Evolutionary conservation across 1,140 invertebrate genomes (phyloP).

Genomic region (Lanistes nyassanus): DNA sequence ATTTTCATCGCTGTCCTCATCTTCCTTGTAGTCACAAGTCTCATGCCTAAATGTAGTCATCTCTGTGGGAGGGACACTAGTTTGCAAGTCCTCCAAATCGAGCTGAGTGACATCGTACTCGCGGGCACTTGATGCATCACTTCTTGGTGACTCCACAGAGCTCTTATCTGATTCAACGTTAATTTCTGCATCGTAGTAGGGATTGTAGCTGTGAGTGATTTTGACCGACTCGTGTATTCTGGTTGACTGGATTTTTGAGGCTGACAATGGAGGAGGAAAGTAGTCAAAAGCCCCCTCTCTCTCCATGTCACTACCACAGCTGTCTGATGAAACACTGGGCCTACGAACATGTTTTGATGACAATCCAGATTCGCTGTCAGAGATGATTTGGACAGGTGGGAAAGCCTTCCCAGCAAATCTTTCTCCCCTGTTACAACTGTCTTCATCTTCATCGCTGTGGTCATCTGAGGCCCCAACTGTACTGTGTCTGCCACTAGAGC

Average conservation of each 20-base stretch:
- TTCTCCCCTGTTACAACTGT: background rate
- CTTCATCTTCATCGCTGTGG: conserved; percentile 40
- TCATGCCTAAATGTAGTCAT: conserved; percentile 41
- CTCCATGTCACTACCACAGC: background rate
- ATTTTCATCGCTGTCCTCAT: conserved; percentile 31
- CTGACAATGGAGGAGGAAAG: conserved; percentile 28
- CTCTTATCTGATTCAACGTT: conserved; percentile 47
- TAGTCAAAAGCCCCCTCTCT: conserved; percentile 35
- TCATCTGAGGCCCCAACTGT: conserved; percentile 31
- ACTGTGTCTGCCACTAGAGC: conserved; percentile 1
- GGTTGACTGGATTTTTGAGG: conserved; percentile 20
- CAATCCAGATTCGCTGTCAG: no score
- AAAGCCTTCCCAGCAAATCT: no score
- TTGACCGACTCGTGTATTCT: conserved; percentile 14
- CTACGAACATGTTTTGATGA: no score
- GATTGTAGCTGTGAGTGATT: conserved; percentile 30
- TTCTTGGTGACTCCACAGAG: conserved; percentile 52
- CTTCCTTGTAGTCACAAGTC: conserved; percentile 17
- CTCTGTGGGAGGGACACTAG: conserved; percentile 35
- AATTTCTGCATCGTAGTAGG: conserved; percentile 55
- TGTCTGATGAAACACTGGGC: background rate
- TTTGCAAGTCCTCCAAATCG: conserved; percentile 20
- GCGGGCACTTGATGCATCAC: conserved; percentile 38
- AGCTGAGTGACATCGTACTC: conserved; percentile 34
- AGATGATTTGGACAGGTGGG: no score